Base-by-base conservation (phyloP, 1,140 invertebrate genomes). In the Trinorchestia longiramus region DNA sequence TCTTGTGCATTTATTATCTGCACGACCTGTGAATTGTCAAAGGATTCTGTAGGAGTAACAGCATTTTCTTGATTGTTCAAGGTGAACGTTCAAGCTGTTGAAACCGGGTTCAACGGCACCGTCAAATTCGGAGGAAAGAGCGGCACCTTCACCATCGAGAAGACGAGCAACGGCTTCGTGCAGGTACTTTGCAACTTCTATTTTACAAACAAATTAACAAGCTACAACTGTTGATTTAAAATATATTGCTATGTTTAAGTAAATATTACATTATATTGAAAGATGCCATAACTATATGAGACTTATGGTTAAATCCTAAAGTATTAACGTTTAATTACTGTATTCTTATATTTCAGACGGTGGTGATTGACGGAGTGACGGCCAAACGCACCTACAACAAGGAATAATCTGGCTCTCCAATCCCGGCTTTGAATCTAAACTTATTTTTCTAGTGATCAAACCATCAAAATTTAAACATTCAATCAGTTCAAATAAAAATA, bases 51-150 rank as follows among this genome's bases (percentile, higher is more conserved):
- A 11, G 19, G 47, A 53, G 47, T 53, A 53, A 11, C 47, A 53
- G 19, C 36, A 17, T n/a, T 87, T 40, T 17, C 87, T n/a, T 87
- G 4, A 36, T 87, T 36, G 11, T 92, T 92, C 8, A 19, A 92
- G 90, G 43, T 92, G 41, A 92, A 92, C 90, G 90, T 44, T 8
- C 11, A 92, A 11, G 23, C 90, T 8, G 8, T 42, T 42, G 17
- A 11, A 19, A 92, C 23, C 90, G 90, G 90, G 11, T 92, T 43
- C 90, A 44, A 42, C 4, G 90, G 90, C 41, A 92, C 41, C 90
- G 23, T 92, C 90, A 92, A 92, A 42, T 44, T 92, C 90, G 90
- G 90, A 28, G 19, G 23, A 19, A 92, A 92, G 90, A 92, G 41
- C 90, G 90, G 90, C 90, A 92, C 90, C 43, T 8, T 92, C 43